These are phyloP conservation scores for Aurelia sp. DNA, from an alignment of 30 jellyfish, hydroid and myxozoan species.

Conservation along the genomic window DNA sequence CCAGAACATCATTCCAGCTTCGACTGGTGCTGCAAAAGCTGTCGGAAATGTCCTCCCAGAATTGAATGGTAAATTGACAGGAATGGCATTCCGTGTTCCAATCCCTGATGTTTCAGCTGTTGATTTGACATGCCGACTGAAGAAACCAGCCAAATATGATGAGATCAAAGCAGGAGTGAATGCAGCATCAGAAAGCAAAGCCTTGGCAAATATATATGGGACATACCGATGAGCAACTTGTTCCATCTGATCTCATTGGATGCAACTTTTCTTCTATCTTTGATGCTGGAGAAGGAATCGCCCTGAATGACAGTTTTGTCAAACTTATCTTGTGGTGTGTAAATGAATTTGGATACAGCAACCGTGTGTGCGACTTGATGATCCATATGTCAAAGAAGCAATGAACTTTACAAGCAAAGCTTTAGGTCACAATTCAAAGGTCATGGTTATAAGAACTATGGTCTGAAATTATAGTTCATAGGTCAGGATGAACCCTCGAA, in stretches of 20 bases:
- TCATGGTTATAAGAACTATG: no score
- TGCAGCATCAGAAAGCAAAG: constrained; percentile 84
- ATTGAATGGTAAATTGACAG: constrained; percentile 93
- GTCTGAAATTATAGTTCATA: no score
- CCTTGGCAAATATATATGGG: constrained; percentile 88
- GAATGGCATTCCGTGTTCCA: constrained; percentile 99
- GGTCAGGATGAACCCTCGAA: no score
- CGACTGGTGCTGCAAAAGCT: constrained; percentile 99
- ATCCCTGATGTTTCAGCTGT: constrained; percentile 96
- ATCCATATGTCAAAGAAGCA: constrained; percentile 78
- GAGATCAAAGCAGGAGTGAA: constrained; percentile 79
- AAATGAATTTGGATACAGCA: constrained; percentile 93
- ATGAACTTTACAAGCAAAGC: constrained; percentile 43
- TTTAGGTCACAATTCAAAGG: background rate
- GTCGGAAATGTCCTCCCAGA: constrained; percentile 98
- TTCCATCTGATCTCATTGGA: constrained; percentile 88
- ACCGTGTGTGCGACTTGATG: constrained; percentile 93
- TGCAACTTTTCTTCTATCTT: constrained; percentile 77
- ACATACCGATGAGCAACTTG: constrained; percentile 90
- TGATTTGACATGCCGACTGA: constrained; percentile 85
- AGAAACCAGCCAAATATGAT: constrained; percentile 81
- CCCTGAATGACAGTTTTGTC: constrained; percentile 76
- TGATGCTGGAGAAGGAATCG: constrained; percentile 95
- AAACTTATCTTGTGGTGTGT: constrained; percentile 92
- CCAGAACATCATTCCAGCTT: constrained; percentile 97